Conservation (phyloP, 1,140 invertebrate genomes). For the Danaus plexippus region DNA sequence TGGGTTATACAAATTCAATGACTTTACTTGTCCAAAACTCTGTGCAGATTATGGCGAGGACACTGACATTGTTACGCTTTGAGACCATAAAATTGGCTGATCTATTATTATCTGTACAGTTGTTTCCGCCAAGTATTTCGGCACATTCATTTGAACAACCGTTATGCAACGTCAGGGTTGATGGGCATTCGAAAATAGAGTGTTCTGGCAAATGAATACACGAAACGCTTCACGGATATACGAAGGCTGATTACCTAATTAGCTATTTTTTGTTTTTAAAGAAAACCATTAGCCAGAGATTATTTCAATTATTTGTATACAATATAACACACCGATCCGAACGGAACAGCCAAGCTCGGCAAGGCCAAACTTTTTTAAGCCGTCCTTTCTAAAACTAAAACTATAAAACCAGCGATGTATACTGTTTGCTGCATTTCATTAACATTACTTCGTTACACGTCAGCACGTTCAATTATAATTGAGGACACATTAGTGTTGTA, state of each 20-base stretch:
- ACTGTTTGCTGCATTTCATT: too few relatives aligned
- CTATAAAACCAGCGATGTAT: too few relatives aligned
- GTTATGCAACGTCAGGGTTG: slow-evolving; percentile 30
- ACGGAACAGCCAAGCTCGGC: too few relatives aligned
- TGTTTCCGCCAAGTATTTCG: slow-evolving; percentile 44
- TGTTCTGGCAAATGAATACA: slow-evolving; percentile 1
- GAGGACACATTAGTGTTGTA: not conserved
- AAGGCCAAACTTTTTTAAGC: too few relatives aligned
- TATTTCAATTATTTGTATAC: too few relatives aligned
- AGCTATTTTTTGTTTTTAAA: too few relatives aligned
- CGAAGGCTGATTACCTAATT: slow-evolving; percentile 2
- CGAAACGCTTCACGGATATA: slow-evolving; percentile 7
- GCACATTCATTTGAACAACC: slow-evolving; percentile 33
- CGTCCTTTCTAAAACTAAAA: too few relatives aligned
- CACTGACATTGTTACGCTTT: slow-evolving; percentile 50
- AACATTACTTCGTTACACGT: too few relatives aligned
- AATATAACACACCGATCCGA: too few relatives aligned
- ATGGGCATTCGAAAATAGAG: slow-evolving; percentile 11
- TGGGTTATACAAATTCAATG: slow-evolving; percentile 15
- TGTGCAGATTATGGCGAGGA: slow-evolving; percentile 28
- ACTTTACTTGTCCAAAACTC: slow-evolving; percentile 20
- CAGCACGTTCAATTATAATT: too few relatives aligned
- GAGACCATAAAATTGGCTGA: slow-evolving; percentile 53
- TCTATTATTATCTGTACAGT: slow-evolving; percentile 41
- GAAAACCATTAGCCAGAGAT: too few relatives aligned